Conservation (phyloP, 2,113 vertebrate genomes). For the Coryphaenoides rupestris region DNA sequence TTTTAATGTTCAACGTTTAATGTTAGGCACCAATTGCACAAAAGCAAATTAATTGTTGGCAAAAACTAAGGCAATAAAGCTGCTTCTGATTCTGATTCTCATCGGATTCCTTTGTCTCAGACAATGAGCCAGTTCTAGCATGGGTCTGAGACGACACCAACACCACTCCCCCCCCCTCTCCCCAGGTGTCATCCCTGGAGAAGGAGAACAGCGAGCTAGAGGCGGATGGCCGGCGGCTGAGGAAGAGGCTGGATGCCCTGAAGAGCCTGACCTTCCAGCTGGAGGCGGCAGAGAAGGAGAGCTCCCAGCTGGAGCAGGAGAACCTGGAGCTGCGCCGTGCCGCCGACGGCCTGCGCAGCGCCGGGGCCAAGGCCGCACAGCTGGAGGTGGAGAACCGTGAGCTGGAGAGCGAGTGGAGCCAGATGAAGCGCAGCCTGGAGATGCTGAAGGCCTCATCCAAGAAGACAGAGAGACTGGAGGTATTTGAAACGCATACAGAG, state of each 20-base stretch:
- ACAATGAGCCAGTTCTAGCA: neutral
- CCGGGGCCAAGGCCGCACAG: conserved; percentile 85
- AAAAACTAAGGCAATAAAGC: no score
- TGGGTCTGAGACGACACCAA: no score
- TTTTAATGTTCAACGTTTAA: no score
- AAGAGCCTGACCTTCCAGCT: conserved; percentile 89
- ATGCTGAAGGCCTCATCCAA: conserved; percentile 91
- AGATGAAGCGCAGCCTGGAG: conserved; percentile 87
- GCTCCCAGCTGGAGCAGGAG: conserved; percentile 89
- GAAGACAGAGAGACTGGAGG: conserved; percentile 91
- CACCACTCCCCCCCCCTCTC: neutral
- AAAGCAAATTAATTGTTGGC: no score
- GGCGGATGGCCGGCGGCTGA: conserved; percentile 85
- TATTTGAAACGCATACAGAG: conserved; percentile 1
- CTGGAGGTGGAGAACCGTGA: conserved; percentile 91
- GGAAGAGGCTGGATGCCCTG: conserved; percentile 86
- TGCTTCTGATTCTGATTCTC: no score
- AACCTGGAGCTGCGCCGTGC: conserved; percentile 87
- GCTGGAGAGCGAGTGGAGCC: conserved; percentile 89
- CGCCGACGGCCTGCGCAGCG: conserved; percentile 82
- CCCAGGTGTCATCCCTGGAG: conserved; percentile 81
- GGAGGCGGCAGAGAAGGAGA: conserved; percentile 92
- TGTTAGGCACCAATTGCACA: no score
- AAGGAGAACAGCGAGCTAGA: conserved; percentile 90
- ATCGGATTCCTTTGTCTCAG: no score